Evolutionary conservation across 2,797 vertebrate genomes (phyloP).

Genomic region (Carapus acus): DNA sequence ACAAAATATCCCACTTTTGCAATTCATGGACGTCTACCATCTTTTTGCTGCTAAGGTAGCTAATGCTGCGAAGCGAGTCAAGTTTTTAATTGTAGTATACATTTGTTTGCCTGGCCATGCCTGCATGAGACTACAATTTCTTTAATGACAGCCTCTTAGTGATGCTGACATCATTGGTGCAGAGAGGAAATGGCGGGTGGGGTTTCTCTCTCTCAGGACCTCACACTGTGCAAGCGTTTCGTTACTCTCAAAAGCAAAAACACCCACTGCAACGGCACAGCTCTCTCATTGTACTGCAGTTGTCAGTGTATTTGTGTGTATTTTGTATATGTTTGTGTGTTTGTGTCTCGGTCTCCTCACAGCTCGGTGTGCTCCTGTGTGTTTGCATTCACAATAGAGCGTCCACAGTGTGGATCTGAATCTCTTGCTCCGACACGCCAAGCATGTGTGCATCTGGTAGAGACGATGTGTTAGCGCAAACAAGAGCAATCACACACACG

Average conservation of each 20-base stretch:
- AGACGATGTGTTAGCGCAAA: slow-evolving; percentile 11
- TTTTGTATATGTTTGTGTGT: no score
- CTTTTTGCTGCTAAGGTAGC: background rate
- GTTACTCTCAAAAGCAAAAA: slow-evolving; percentile 35
- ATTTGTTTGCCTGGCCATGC: no score
- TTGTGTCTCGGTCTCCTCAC: background rate
- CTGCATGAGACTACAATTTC: slow-evolving; percentile 1
- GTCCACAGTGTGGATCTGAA: slow-evolving; percentile 7
- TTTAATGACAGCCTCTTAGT: slow-evolving; percentile 23
- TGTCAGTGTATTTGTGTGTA: no score
- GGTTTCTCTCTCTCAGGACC: slow-evolving; percentile 46
- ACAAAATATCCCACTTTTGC: no score
- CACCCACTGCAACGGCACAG: no score
- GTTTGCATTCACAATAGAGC: slow-evolving; percentile 14
- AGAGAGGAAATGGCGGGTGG: slow-evolving; percentile 30
- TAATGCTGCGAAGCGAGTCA: background rate
- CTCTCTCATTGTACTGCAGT: no score
- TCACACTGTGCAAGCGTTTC: slow-evolving; percentile 35
- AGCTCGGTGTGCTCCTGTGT: background rate
- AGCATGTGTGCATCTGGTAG: slow-evolving; percentile 1
- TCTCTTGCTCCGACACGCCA: slow-evolving; percentile 3
- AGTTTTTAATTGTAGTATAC: slow-evolving; percentile 1
- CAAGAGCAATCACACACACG: background rate
- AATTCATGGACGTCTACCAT: no score
- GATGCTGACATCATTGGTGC: slow-evolving; percentile 49